Evolutionary conservation across 2,113 vertebrate genomes (phyloP), one percentile per base, ranked within the genome.

Genomic region (Dipodomys ordii): DNA sequence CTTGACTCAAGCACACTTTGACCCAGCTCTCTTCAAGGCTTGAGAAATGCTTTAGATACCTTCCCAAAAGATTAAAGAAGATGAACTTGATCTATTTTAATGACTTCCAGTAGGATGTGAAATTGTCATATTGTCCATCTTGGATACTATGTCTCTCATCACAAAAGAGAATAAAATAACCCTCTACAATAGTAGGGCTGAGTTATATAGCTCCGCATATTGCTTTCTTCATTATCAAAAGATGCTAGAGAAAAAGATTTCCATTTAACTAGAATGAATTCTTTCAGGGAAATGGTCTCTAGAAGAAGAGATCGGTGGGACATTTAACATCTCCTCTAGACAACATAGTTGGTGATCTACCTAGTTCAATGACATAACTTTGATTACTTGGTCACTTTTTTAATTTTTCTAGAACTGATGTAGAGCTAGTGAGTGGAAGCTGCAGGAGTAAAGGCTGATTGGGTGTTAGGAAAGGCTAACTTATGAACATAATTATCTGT

Each of bases 61-160:
- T 93, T 95, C 65, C 16, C 8, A 67, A 89, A 53, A 68, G 35
- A 10, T 81, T 69, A 3, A 39, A 64, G 73, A 65, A 96, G 76
- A 13, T 22, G 6, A 92, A 22, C 3, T 0, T 92, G 74, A 19
- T 68, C 19, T 15, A 1, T 69, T 64, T 39, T 86, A 92, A 73
- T 90, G 81, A n/a, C 32, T 62, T 71, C 49, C 68, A 96, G 94
- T 73, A 83, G 18, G 4, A 74, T 69, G 28, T 27, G 23, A 64
- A 78, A 83, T 92, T 69, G 11, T 53, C 72, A 6, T 23, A 0
- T 64, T 92, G 20, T 10, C 67, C 15, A 19, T 39, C 60, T 20
- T 68, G 88, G 67, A 68, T 27, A 10, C 4, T 87, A 18, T 39
- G 15, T 67, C 25, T 30, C 22, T 15, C 4, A 68, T 32, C 16